Conservation (phyloP, 2,113 vertebrate species). For the Furnarius figulus region DNA sequence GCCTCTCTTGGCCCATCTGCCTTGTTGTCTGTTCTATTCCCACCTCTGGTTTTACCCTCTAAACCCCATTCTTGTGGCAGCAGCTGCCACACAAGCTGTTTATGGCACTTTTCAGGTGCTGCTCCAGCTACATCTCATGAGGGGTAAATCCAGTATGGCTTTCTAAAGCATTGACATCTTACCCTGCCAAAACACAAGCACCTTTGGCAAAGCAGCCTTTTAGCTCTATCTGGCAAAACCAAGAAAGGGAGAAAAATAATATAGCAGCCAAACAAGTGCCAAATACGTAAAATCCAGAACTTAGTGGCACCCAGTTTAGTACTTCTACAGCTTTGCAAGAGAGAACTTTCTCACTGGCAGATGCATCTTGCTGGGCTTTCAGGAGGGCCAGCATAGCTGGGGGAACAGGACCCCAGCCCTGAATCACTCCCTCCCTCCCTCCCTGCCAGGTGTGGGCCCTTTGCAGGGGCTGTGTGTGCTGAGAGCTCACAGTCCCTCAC, state of each 20-base stretch:
- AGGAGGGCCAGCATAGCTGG: not conserved
- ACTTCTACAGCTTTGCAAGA: not conserved
- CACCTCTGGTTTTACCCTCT: not conserved
- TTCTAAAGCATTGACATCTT: not conserved
- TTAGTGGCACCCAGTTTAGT: not conserved
- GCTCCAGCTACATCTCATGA: not conserved
- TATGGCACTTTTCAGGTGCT: not conserved
- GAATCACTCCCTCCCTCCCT: not conserved
- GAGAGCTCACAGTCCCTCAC: not conserved
- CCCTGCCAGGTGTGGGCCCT: not conserved
- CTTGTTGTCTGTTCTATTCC: too few species aligned
- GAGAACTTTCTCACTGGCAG: not conserved
- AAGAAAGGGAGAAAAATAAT: not conserved
- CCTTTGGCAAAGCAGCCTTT: not conserved
- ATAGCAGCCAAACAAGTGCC: not conserved
- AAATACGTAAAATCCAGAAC: not conserved
- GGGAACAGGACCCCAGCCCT: not conserved
- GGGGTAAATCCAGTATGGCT: not conserved
- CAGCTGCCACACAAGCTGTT: not conserved
- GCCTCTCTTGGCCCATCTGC: not conserved
- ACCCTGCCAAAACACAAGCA: rapidly evolving
- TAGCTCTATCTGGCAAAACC: not conserved
- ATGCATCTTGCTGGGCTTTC: rapidly evolving
- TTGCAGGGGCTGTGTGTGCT: not conserved
- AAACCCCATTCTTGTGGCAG: not conserved